Evolutionary conservation across 2,113 vertebrate species (phyloP), one percentile per base, ranked within the genome.

Genomic region (Triplophysa dalaica): DNA sequence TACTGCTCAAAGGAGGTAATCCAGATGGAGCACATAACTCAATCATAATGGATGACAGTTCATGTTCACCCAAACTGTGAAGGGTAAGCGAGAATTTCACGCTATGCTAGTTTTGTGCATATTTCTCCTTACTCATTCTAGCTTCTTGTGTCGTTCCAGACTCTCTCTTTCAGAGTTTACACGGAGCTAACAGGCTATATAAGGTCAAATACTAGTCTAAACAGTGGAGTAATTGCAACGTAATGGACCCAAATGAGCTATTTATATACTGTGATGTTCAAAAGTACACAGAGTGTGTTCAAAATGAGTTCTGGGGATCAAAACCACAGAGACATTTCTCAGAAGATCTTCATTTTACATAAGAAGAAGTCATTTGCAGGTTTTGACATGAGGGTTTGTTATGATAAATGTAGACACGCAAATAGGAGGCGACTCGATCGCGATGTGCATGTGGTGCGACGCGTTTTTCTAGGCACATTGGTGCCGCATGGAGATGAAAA

Each of bases 21-120:
- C 64, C 83, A 82, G 70, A 63, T 79, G 80, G 24, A 56, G 50
- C 12, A 33, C 80, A 79, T 82, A 79, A 82, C 69, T 64, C 83
- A 76, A 16, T 75, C 50, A 41, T 70, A 62, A 8, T 26, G 38
- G 50, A 50, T 82, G 83, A 70, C 70, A 70, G 75, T 69, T 41
- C 48, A 38, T 52, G 48, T 77, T 73, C 50, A 60, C 26, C 58
- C 22, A 21, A 76, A 50, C 26, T 14, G 16, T 75, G 29, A 73
- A 54, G 24, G 33, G 76, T 61, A 66, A 61, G 50, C 29, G 11
- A 66, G 22, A 45, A 43, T 78, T 74, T 81, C 81, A 75, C 22
- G 26, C 41, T 29, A 43, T 41, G 67, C 24, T 79, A 75, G 62
- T 79, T 75, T 65, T 78, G 65, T 65, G 66, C 72, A 74, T 80